phyloP scores from a whole-genome alignment of 2,113 vertebrate genomes.

The Mastomys natalensis region DNA sequence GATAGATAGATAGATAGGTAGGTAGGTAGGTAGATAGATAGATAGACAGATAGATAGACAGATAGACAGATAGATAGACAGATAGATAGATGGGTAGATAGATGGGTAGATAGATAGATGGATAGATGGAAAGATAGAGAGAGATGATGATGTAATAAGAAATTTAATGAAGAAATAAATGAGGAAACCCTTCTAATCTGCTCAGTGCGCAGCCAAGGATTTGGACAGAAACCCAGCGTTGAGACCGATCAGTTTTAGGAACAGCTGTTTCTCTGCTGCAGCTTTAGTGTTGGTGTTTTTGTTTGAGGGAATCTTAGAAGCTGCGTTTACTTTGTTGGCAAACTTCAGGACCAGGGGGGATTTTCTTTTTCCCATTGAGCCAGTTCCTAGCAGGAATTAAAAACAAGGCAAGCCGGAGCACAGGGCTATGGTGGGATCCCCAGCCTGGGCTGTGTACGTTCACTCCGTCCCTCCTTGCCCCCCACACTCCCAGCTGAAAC shows the following conservation, averaged over 20 bases:
- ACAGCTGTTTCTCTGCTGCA: not conserved
- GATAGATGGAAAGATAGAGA: not conserved
- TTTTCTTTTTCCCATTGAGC: not conserved
- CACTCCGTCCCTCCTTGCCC: not conserved
- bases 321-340: not conserved
- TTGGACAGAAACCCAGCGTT: not conserved
- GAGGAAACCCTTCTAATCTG: not conserved
- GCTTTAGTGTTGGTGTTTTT: not conserved
- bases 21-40: too few species aligned
- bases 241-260: not conserved
- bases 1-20: too few species aligned
- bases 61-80: not conserved
- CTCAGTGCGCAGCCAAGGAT: rapidly evolving
- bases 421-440: too few species aligned
- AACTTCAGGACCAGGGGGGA: not conserved
- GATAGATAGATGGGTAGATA: rapidly evolving
- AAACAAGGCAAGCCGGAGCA: not conserved
- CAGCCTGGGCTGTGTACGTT: not conserved
- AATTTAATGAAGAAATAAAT: not conserved
- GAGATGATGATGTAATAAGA: not conserved
- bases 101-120: too few species aligned
- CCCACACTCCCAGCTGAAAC: not conserved
- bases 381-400: not conserved
- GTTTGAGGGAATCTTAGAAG: not conserved
- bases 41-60: rapidly evolving